Evolutionary conservation across 2,888 invertebrate species (phyloP), one percentile per base, ranked within the genome.

Genomic region (Biston stratarius): DNA sequence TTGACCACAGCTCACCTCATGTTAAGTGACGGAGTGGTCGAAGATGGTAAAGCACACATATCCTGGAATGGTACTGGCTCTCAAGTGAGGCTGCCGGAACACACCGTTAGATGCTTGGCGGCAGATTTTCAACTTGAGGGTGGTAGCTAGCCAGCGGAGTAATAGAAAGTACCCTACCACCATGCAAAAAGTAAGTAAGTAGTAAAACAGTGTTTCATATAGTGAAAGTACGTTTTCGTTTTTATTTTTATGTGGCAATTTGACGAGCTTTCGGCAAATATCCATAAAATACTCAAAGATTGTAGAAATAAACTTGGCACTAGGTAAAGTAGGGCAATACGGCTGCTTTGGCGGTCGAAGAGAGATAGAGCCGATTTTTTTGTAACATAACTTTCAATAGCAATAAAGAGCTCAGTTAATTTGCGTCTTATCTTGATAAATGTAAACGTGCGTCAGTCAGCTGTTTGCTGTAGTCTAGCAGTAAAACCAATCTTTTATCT

Each of bases 351-450:
- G 15, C n/a, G 61, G 61, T 10, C 15, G 34, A 12, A 38, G 14
- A 42, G 15, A 49, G 15, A 49, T 42, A 42, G 40, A 24, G 11
- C 9, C n/a, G 3, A 24, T 24, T 24, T 48, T 24, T n/a, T 40
- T 42, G 11, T 47, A 42, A 9, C 55, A 52, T n/a, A 0, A 55
- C 42, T 63, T 63, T 60, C 52, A 59, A 33, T 34, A 61, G 67
- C 60, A 63, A 68, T 53, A 64, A 64, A 64, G 57, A 65, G 64
- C 64, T 69, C 61, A 64, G 65, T 68, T 59, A 62, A 66, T 70
- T 70, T 71, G 71, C 69, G 69, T 72, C 56, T 70, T 52, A 62
- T 68, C 61, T 64, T 55, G 71, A 74, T 71, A 69, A 45, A 48
- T 44, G 57, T 57, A 52, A 64, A 72, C 62, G 62, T 71, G 67